phyloP scores from a whole-genome alignment of 92 coral and sea anemone genomes.

The Zoanthus solanderi region DNA sequence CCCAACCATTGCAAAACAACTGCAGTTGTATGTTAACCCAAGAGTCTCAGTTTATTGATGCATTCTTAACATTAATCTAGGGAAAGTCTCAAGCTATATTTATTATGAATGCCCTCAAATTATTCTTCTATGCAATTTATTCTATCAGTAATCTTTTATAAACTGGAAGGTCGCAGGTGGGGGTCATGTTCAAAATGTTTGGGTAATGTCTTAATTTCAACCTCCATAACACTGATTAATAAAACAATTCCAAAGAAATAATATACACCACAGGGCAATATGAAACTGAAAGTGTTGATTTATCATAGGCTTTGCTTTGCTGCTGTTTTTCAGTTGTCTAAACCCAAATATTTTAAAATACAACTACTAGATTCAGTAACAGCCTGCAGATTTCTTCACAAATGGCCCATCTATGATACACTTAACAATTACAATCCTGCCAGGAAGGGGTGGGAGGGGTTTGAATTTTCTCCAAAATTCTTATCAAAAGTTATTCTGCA shows the following conservation, averaged over 20 bases:
- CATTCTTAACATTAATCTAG: slow-evolving; percentile 11
- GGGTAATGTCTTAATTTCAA: slow-evolving; percentile 11
- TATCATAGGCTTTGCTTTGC: slow-evolving; percentile 2
- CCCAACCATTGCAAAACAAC: slow-evolving; percentile 18
- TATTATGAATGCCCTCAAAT: slow-evolving; percentile 21
- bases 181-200: slow-evolving; percentile 22
- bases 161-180: background rate
- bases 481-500: slow-evolving; percentile 28
- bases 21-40: slow-evolving; percentile 14
- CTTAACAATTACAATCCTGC: slow-evolving; percentile 4
- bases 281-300: slow-evolving; percentile 28
- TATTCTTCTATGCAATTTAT: slow-evolving; percentile 24
- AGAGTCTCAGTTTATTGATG: slow-evolving; percentile 33
- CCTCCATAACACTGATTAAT: slow-evolving; percentile 25
- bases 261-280: background rate
- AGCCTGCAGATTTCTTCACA: slow-evolving; percentile 37
- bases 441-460: slow-evolving; percentile 30
- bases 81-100: slow-evolving; percentile 21
- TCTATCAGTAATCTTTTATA: slow-evolving; percentile 1
- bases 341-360: slow-evolving; percentile 13
- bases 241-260: slow-evolving; percentile 32
- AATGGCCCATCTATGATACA: slow-evolving; percentile 26
- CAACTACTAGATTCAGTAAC: slow-evolving; percentile 17
- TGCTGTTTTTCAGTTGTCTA: slow-evolving; percentile 22
- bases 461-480: slow-evolving; percentile 17